Conservation (phyloP, 2,888 invertebrate species). For the Cryptophagus acutangulus region DNA sequence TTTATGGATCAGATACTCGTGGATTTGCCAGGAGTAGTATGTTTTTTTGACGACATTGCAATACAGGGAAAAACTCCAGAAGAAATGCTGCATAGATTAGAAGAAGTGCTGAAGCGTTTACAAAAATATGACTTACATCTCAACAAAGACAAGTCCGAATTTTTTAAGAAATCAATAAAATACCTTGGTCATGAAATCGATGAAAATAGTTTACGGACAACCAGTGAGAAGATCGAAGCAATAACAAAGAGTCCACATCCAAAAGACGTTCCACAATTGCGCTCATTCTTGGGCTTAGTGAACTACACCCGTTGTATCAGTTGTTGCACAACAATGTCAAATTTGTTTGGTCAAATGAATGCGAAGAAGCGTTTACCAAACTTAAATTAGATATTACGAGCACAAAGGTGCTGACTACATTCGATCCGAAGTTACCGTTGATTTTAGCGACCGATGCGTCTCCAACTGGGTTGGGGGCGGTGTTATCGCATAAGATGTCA, state of each 20-base stretch:
- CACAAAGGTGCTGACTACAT: too few relatives aligned
- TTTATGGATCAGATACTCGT: constrained; percentile 35
- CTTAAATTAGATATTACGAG: too few relatives aligned
- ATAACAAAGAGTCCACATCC: background rate
- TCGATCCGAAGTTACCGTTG: too few relatives aligned
- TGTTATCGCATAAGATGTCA: constrained; percentile 32
- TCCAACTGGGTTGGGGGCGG: constrained; percentile 35
- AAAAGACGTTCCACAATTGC: background rate
- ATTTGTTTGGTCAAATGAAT: too few relatives aligned
- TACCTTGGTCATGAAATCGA: background rate
- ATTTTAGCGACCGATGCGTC: constrained; percentile 39
- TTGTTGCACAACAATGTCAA: too few relatives aligned
- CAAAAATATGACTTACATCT: constrained; percentile 1
- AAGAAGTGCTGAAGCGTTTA: background rate
- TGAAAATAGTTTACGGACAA: background rate
- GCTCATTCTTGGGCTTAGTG: background rate
- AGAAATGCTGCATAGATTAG: constrained; percentile 8
- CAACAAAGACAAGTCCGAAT: background rate
- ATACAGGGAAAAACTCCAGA: constrained; percentile 24
- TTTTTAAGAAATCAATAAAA: background rate
- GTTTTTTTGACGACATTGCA: constrained; percentile 36
- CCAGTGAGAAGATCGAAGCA: constrained; percentile 7
- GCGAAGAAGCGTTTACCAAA: too few relatives aligned
- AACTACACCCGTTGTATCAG: too few relatives aligned
- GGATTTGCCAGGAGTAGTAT: constrained; percentile 27